Percentiles rank a stretch among this genome's conserved stretches.
These are phyloP conservation scores for Actinopyga echinites DNA, from an alignment of 53 echinoderm and acorn worm species.

Conservation along the genomic window DNA sequence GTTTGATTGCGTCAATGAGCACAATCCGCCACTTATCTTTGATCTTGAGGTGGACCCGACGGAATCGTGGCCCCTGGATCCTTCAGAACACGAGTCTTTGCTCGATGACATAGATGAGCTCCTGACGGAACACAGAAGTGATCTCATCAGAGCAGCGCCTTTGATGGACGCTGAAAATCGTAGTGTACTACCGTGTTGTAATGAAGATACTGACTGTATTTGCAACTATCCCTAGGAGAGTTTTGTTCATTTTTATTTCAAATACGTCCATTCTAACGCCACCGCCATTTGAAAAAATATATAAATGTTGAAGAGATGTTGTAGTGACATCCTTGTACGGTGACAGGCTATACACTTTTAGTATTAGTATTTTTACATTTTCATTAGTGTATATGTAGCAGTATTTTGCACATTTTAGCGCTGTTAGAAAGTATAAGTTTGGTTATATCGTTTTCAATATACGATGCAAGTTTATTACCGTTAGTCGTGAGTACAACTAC, in stretches of 20 bases:
- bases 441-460: too few relatives aligned
- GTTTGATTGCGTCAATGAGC: neutral
- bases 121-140: neutral
- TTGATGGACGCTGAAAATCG: neutral
- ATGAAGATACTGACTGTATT: neutral
- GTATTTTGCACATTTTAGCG: too few relatives aligned
- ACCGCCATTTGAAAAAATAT: too few relatives aligned
- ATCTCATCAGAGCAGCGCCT: neutral
- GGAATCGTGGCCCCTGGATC: conserved; percentile 41
- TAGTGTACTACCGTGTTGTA: conserved; percentile 1
- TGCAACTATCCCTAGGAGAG: neutral
- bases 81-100: neutral
- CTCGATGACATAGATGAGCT: neutral
- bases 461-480: too few relatives aligned
- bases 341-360: too few relatives aligned
- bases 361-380: too few relatives aligned
- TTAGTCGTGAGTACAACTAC: too few relatives aligned
- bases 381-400: too few relatives aligned
- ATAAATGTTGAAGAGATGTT: too few relatives aligned
- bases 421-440: too few relatives aligned
- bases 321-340: too few relatives aligned
- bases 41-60: conserved; percentile 72
- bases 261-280: too few relatives aligned
- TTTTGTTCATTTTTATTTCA: neutral
- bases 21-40: conserved; percentile 47